These are phyloP conservation scores for Spinus olivaceus DNA, from an alignment of 2,797 vertebrate species.

Conservation along the genomic window DNA sequence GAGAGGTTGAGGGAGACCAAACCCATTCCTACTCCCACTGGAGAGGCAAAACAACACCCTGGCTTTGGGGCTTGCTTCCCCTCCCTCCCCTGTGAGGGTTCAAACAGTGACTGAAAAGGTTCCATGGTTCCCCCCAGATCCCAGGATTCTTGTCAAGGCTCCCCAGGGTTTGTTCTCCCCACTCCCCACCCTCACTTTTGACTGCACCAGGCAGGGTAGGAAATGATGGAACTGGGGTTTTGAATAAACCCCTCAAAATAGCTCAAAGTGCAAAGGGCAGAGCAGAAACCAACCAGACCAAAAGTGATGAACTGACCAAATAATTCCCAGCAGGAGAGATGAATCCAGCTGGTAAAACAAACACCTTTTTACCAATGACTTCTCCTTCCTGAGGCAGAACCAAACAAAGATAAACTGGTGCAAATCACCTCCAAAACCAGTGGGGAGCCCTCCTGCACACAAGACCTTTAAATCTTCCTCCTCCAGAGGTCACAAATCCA, in stretches of 20 bases:
- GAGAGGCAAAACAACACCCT: neutral
- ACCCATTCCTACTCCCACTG: neutral
- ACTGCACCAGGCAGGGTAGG: neutral
- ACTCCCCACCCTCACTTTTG: neutral
- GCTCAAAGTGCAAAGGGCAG: neutral
- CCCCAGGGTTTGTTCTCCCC: neutral
- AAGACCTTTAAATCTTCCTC: neutral
- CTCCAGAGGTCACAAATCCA: neutral
- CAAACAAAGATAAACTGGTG: neutral
- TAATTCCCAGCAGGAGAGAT: neutral
- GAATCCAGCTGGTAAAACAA: neutral
- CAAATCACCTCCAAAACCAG: neutral
- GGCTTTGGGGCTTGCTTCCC: neutral
- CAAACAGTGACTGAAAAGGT: neutral
- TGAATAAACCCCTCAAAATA: neutral
- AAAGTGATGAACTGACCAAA: neutral
- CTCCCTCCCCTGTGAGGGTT: neutral
- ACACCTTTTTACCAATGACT: neutral
- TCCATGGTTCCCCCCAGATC: neutral
- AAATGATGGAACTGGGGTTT: neutral
- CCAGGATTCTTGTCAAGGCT: neutral
- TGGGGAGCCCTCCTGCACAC: neutral
- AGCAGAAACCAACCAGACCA: neutral
- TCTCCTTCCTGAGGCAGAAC: neutral
- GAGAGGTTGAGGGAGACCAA: neutral